Evolutionary conservation across 53 echinoderm and acorn worm species (phyloP).

Genomic region (Hippasteria phrygiana): DNA sequence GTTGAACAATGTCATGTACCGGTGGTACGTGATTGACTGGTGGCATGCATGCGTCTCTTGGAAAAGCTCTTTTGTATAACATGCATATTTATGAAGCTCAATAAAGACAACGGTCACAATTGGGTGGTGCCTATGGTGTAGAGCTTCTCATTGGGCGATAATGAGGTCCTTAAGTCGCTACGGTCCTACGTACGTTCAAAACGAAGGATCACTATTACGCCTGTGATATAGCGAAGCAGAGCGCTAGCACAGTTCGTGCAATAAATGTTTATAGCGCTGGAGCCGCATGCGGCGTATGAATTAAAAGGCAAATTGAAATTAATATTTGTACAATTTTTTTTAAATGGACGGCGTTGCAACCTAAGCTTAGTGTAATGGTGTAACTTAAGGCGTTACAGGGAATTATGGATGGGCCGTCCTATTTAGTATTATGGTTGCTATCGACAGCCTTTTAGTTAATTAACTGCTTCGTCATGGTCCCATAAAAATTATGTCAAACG

Average conservation of each 20-base stretch:
- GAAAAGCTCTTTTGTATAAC: no score
- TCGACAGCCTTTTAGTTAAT: slow-evolving; percentile 34
- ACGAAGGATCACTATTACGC: neutral
- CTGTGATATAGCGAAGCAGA: neutral
- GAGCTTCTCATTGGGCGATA: no score
- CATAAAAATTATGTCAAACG: neutral
- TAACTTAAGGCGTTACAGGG: neutral
- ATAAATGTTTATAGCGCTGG: slow-evolving; percentile 14
- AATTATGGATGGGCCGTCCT: neutral
- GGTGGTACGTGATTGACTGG: no score
- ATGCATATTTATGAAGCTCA: no score
- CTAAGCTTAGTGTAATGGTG: neutral
- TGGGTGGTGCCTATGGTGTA: no score
- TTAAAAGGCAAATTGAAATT: neutral
- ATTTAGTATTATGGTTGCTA: neutral
- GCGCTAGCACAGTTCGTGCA: neutral
- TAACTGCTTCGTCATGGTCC: neutral
- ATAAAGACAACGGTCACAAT: no score
- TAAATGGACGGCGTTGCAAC: neutral
- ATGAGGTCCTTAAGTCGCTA: neutral
- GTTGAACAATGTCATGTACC: no score
- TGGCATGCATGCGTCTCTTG: no score
- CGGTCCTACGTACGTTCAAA: neutral
- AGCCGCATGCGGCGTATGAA: neutral
- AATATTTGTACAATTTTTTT: neutral